Conservation (phyloP, 2,888 invertebrate species). For the Tineola bisselliella region DNA sequence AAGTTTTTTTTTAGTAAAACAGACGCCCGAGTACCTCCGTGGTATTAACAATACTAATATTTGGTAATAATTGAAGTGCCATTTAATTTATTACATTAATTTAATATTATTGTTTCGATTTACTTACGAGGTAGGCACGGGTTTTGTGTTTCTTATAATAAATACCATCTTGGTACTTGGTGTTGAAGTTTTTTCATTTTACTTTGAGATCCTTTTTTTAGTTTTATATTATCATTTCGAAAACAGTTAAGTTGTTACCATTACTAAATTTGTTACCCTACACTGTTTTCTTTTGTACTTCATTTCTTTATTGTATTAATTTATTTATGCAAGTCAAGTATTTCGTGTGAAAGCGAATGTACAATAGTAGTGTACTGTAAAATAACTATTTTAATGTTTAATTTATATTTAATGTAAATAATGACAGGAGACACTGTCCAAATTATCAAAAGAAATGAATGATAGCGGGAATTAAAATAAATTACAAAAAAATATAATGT, state of each 20-base stretch:
- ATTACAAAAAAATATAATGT: slow-evolving; percentile 32
- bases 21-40: not conserved
- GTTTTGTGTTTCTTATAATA: slow-evolving; percentile 18
- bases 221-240: slow-evolving; percentile 24
- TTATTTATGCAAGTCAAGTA: slow-evolving; percentile 39
- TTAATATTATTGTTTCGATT: not conserved
- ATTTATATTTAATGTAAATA: slow-evolving; percentile 66
- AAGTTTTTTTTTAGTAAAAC: not conserved
- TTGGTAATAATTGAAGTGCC: not conserved
- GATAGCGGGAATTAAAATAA: slow-evolving; percentile 62
- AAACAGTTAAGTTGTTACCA: slow-evolving; percentile 34
- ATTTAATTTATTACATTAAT: slow-evolving; percentile 4
- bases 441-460: slow-evolving; percentile 33
- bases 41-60: not conserved
- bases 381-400: slow-evolving; percentile 50
- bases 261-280: slow-evolving; percentile 31
- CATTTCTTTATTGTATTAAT: slow-evolving; percentile 13
- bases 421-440: slow-evolving; percentile 48
- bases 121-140: not conserved
- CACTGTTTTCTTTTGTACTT: slow-evolving; percentile 25
- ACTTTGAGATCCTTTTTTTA: slow-evolving; percentile 38
- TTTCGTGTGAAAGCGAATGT: slow-evolving; percentile 55
- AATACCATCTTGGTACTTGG: slow-evolving; percentile 44
- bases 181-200: slow-evolving; percentile 41
- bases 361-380: slow-evolving; percentile 62